A percentile compares a stretch with the other conserved stretches of the same genome.
Conservation (phyloP, 1,140 invertebrate genomes). For the Zaprionus ornatus region DNA sequence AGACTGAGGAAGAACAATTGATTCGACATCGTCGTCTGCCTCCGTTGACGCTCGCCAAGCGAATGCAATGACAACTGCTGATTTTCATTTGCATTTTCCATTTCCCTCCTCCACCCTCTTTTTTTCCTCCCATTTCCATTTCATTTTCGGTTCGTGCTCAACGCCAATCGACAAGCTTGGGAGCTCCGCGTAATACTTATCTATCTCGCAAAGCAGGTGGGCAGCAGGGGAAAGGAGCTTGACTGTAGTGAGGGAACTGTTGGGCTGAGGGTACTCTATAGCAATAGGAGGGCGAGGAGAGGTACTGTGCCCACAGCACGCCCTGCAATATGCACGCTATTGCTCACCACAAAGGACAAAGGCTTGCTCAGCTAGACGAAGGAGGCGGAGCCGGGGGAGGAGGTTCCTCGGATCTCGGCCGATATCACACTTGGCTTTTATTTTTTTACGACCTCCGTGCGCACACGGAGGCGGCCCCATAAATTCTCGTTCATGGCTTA, state of each 20-base stretch:
- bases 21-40: conserved; percentile 65
- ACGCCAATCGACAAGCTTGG: conserved; percentile 67
- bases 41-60: conserved; percentile 29
- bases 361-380: conserved; percentile 20
- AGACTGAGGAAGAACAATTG: conserved; percentile 79
- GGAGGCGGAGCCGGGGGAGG: background rate
- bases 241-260: background rate
- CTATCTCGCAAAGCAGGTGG: conserved; percentile 46
- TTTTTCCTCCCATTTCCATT: conserved; percentile 56
- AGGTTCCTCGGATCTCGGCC: conserved; percentile 42
- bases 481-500: conserved; percentile 72
- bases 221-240: background rate
- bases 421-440: conserved; percentile 82
- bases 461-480: conserved; percentile 48
- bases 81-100: conserved; percentile 68
- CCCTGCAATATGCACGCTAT: conserved; percentile 68
- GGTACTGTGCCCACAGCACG: background rate
- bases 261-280: background rate
- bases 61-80: conserved; percentile 74
- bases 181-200: conserved; percentile 69
- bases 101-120: conserved; percentile 55
- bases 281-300: too few relatives aligned
- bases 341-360: conserved; percentile 77
- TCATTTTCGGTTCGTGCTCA: conserved; percentile 71
- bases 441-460: conserved; percentile 65